Evolutionary conservation across 1,140 invertebrate genomes (phyloP).

Genomic region (Ruditapes philippinarum): DNA sequence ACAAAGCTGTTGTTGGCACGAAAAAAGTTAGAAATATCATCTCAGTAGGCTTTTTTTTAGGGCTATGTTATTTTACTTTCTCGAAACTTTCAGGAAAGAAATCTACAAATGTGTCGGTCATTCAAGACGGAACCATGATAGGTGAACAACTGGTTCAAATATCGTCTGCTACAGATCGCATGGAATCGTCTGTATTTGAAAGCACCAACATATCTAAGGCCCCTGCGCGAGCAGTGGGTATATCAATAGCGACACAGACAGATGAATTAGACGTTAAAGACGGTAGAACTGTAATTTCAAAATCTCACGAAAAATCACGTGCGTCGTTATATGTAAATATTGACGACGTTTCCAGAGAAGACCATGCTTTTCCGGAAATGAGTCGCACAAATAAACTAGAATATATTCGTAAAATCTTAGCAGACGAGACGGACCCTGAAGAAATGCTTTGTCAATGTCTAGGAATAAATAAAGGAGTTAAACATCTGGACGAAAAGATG

Average conservation of each 20-base stretch:
- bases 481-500: constrained; percentile 54
- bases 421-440: constrained; percentile 3
- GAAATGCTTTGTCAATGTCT: constrained; percentile 52
- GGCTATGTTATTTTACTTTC: too few species aligned
- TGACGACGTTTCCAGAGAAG: not conserved
- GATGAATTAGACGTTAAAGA: not conserved
- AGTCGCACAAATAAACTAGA: constrained; percentile 10
- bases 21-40: too few species aligned
- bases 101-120: not conserved
- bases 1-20: too few species aligned
- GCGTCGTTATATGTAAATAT: constrained; percentile 8
- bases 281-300: not conserved
- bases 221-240: not conserved
- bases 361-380: not conserved
- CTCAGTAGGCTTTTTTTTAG: too few species aligned
- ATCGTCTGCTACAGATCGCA: not conserved
- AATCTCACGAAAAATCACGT: not conserved
- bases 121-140: not conserved
- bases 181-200: not conserved
- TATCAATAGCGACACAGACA: not conserved
- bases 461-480: constrained; percentile 18
- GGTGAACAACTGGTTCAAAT: not conserved
- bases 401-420: constrained; percentile 19
- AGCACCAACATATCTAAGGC: not conserved
- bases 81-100: not conserved